phyloP scores from a whole-genome alignment of 2,888 invertebrate genomes.

The Meghimatium bilineatum region DNA sequence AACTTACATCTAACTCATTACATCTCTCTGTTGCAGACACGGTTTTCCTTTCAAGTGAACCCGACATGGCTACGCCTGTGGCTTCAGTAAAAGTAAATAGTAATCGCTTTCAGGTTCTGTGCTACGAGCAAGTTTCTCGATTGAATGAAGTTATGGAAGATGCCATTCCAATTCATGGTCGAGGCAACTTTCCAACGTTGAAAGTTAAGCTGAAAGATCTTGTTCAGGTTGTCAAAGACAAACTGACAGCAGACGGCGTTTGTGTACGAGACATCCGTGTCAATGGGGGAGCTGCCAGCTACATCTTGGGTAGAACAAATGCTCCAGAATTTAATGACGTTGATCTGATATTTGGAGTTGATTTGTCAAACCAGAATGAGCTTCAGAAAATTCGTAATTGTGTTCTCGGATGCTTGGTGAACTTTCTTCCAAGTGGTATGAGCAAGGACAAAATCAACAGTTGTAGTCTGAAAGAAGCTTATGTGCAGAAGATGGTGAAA shows the following conservation, averaged over 20 bases:
- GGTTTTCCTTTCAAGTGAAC: slow-evolving; percentile 25
- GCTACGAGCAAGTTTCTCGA: slow-evolving; percentile 95
- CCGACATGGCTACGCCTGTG: slow-evolving; percentile 56
- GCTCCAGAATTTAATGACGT: slow-evolving; percentile 91
- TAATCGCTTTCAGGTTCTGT: slow-evolving; percentile 83
- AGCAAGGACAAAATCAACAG: slow-evolving; percentile 93
- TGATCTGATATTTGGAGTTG: slow-evolving; percentile 98
- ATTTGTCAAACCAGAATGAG: slow-evolving; percentile 84
- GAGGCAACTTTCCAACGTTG: slow-evolving; percentile 82
- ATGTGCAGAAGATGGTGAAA: slow-evolving; percentile 99
- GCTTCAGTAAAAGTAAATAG: slow-evolving; percentile 58
- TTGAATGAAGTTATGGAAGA: slow-evolving; percentile 97
- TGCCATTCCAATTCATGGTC: slow-evolving; percentile 92
- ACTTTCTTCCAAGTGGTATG: slow-evolving; percentile 84
- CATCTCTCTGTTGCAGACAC: slow-evolving; percentile 50
- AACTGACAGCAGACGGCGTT: slow-evolving; percentile 87
- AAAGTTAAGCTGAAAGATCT: slow-evolving; percentile 91
- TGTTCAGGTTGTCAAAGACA: slow-evolving; percentile 92
- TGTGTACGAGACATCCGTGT: slow-evolving; percentile 88
- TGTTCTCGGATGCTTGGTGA: slow-evolving; percentile 94
- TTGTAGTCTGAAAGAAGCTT: slow-evolving; percentile 88
- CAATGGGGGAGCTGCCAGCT: slow-evolving; percentile 97
- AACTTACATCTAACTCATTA: not conserved
- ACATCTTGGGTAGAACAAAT: slow-evolving; percentile 90
- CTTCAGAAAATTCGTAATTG: slow-evolving; percentile 97